Percentiles rank a stretch among this genome's conserved stretches.
Evolutionary conservation across 2,888 invertebrate species (phyloP).

Genomic region (Clanis bilineata): DNA sequence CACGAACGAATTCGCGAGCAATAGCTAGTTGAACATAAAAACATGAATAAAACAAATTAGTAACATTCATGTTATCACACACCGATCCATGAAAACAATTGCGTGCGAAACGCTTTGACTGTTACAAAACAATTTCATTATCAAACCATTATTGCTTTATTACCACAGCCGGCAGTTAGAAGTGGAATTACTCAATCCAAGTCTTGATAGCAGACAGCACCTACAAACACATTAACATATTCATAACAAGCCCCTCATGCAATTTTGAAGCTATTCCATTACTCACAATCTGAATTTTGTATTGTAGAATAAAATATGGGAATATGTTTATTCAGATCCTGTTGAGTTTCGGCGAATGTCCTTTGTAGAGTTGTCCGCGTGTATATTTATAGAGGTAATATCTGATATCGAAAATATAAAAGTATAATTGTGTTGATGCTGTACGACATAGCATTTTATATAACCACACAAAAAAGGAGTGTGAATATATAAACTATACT

Average conservation of each 20-base stretch:
- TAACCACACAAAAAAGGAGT: too few species aligned
- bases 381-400: neutral
- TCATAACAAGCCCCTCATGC: conserved; percentile 44
- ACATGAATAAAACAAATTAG: neutral
- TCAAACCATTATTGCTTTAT: conserved; percentile 15
- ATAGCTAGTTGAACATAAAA: too few species aligned
- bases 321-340: conserved; percentile 6
- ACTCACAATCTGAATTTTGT: conserved; percentile 46
- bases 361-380: neutral
- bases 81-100: neutral
- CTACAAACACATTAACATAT: conserved; percentile 50
- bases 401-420: too few species aligned
- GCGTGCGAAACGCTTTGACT: neutral
- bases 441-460: too few species aligned
- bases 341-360: neutral
- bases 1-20: too few species aligned
- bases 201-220: conserved; percentile 24
- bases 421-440: too few species aligned
- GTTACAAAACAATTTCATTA: conserved; percentile 4
- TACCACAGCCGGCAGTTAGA: conserved; percentile 10
- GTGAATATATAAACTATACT: too few species aligned
- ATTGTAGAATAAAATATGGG: conserved; percentile 31
- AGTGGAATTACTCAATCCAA: conserved; percentile 13
- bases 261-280: conserved; percentile 51
- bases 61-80: too few species aligned